Base-by-base conservation (phyloP, 2,113 vertebrate genomes). In the Pyxicephalus adspersus region DNA sequence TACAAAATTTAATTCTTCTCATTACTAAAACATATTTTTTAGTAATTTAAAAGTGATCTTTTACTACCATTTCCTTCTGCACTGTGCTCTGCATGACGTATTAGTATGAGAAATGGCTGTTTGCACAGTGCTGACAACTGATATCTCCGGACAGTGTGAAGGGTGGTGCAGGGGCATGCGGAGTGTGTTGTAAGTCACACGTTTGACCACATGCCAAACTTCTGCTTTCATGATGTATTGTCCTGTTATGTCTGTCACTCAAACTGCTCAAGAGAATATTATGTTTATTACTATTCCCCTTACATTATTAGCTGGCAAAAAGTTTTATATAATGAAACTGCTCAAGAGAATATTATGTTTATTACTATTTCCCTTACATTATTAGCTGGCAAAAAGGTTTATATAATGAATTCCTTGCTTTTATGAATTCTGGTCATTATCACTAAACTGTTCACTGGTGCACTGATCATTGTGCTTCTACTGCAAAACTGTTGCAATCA, bases 171-270 rank as follows among this genome's bases (percentile, higher is more conserved):
- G 28, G 17, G n/a, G 20, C 64, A 65, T 26, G 26, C 31, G 28
- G 28, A 29, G 57, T 23, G 11, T 50, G 34, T 76, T 22, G 64
- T 76, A 34, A 28, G 17, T 76, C 57, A 64, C 58, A 76, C 54
- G n/a, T 55, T 31, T 29, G 31, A 72, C 17, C 23, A 29, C 71
- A 76, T 25, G 19, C 73, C 34, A 76, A 18, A 8, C 23, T 19
- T 8, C 28, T 29, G 25, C n/a, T 25, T 11, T 31, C 64, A 19
- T 65, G 64, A 65, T 29, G 20, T 13, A 31, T 65, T 29, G 20
- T 20, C 8, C 28, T 29, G n/a, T 6, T 17, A 63, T 63, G 22
- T 4, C 8, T 26, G 23, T 45, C 15, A 17, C 28, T n/a, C n/a
- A n/a, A n/a, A 28, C 8, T 20, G 20, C 28, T 67, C 38, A 45